Conservation (phyloP, 2,797 vertebrate genomes). For the Melanotaenia maccullochi region DNA sequence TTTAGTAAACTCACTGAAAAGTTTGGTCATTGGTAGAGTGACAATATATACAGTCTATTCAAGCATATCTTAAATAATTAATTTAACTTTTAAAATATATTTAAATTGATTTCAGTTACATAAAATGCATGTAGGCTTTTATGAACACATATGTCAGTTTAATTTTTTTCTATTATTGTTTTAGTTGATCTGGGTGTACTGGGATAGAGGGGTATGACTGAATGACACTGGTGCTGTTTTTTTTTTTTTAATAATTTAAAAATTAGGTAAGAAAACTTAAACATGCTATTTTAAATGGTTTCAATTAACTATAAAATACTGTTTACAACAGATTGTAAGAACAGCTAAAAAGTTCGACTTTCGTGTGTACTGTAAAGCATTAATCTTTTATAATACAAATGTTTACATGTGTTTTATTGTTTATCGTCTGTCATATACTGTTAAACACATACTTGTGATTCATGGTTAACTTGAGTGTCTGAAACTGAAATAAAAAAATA, state of each 20-base stretch:
- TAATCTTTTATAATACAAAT: not conserved
- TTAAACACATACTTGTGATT: not conserved
- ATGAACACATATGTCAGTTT: too few species aligned
- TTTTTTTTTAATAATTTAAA: not conserved
- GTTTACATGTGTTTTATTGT: not conserved
- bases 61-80: too few species aligned
- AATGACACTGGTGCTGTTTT: not conserved
- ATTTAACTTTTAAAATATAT: not conserved
- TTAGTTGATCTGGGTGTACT: not conserved
- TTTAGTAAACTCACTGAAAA: too few species aligned
- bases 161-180: not conserved
- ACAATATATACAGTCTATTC: too few species aligned
- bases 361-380: not conserved
- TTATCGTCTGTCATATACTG: too few species aligned
- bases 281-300: not conserved
- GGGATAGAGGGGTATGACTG: not conserved
- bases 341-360: not conserved
- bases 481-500: not conserved
- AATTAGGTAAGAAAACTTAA: not conserved
- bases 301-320: not conserved
- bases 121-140: too few species aligned
- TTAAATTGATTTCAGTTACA: too few species aligned
- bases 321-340: not conserved
- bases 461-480: not conserved
- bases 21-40: too few species aligned